A percentile compares a stretch with the other conserved stretches of the same genome.
These are phyloP conservation scores for Dasypogon diadema DNA, from an alignment of 2,888 invertebrate species.

Conservation along the genomic window DNA sequence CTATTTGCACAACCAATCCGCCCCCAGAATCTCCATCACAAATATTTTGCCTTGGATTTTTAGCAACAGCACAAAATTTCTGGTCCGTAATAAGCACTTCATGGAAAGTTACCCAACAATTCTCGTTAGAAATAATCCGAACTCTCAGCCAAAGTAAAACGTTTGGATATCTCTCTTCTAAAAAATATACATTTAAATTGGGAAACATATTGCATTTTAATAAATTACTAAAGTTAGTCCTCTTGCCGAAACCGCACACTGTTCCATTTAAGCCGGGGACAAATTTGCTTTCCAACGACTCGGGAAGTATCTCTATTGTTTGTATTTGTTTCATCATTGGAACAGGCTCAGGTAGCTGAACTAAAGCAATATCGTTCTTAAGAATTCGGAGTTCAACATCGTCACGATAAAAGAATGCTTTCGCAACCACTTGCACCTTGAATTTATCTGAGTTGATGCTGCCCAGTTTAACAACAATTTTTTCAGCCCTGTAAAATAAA, in stretches of 20 bases:
- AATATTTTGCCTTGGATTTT: not conserved
- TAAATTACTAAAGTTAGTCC: not conserved
- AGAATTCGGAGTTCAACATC: not conserved
- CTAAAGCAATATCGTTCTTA: not conserved
- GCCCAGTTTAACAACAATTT: too few species aligned
- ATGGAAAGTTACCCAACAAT: not conserved
- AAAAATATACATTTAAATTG: too few species aligned
- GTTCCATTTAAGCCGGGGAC: not conserved
- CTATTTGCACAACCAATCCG: not conserved
- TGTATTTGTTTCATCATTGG: not conserved
- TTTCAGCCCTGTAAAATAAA: too few species aligned
- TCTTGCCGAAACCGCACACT: not conserved
- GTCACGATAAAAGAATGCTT: not conserved
- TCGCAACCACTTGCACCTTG: too few species aligned
- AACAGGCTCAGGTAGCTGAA: not conserved
- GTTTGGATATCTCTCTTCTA: too few species aligned
- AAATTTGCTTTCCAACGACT: not conserved
- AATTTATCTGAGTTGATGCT: too few species aligned
- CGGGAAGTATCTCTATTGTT: not conserved
- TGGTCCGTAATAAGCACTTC: not conserved
- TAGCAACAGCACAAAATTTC: not conserved
- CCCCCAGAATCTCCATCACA: conserved; percentile 36
- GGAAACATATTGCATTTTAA: too few species aligned
- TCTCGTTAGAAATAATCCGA: not conserved
- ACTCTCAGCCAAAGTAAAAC: not conserved